Evolutionary conservation across 2,113 vertebrate genomes (phyloP), one percentile per base, ranked within the genome.

Genomic region (Hippocampus comes): DNA sequence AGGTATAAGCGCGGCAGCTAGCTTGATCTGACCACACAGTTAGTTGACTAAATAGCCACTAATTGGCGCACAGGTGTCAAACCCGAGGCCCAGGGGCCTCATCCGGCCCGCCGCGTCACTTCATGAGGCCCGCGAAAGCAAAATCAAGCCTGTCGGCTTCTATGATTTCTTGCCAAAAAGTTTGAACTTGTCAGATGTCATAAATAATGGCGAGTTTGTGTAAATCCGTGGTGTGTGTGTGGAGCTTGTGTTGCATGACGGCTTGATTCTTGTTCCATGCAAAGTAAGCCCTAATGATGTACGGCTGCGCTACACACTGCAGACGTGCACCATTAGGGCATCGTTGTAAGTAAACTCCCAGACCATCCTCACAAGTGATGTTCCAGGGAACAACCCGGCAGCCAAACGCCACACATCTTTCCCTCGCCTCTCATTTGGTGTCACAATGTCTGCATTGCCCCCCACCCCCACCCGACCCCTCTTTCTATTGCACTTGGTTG

Each of bases 321-420:
- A 56, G 53, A n/a, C n/a, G 15, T 18, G 53, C 53, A n/a, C 7
- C 53, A 56, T 76, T 51, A 49, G 14, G 43, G 12, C 43, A 46
- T 46, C 43, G 12, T 78, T 81, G 77, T 78, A 73, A 49, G 67
- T 85, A 76, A 78, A 80, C 66, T 77, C 75, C 61, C 70, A 70
- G 66, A 75, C 59, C 67, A 23, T 76, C 66, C 74, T 78, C 78
- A 85, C 78, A 71, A 78, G 57, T 41, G 38, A 74, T 76, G 70
- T 73, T 83, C 86, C 82, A 76, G 74, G 65, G 53, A 84, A 71
- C 69, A 79, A 70, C 78, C 59, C 21, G 74, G 73, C 68, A 78
- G 85, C 76, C 75, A 85, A 82, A 73, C 75, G 74, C 71, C 78
- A 68, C 76, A 76, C 70, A 68, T 75, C 43, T 73, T 77, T 23